Evolutionary conservation across 35 echinoderm and acorn worm species (phyloP).

Genomic region (Anneissia japonica): DNA sequence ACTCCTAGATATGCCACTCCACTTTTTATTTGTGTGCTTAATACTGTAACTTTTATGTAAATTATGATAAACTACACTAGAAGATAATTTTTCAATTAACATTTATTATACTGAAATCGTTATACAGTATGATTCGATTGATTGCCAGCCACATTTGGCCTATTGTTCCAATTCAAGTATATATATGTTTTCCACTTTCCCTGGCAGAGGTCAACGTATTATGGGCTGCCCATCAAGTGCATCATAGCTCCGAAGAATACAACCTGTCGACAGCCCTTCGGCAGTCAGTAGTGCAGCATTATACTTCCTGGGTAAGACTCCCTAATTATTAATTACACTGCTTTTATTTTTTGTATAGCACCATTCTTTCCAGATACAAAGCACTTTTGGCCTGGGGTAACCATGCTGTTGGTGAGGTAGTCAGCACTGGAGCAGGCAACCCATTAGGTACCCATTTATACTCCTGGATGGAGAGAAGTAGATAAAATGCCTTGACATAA

Average conservation of each 20-base stretch:
- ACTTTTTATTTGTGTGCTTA: not conserved
- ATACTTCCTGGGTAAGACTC: slow-evolving; percentile 66
- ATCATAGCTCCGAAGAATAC: slow-evolving; percentile 95
- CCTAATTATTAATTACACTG: too few relatives aligned
- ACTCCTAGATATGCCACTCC: too few relatives aligned
- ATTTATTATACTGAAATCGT: not conserved
- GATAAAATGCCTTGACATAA: too few relatives aligned
- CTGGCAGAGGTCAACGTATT: slow-evolving; percentile 67
- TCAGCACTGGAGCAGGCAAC: too few relatives aligned
- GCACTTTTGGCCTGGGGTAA: too few relatives aligned
- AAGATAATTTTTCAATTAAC: not conserved
- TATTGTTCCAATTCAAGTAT: not conserved
- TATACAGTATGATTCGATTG: not conserved
- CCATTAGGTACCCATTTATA: too few relatives aligned
- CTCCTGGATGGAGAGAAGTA: too few relatives aligned
- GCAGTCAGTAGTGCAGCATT: slow-evolving; percentile 68
- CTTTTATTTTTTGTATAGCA: too few relatives aligned
- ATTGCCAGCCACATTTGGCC: not conserved
- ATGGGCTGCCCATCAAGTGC: slow-evolving; percentile 88
- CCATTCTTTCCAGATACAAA: too few relatives aligned
- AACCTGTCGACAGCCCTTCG: slow-evolving; percentile 72
- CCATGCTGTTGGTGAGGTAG: too few relatives aligned
- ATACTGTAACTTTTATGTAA: not conserved
- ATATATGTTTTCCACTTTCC: not conserved
- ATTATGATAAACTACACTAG: not conserved